Base-by-base conservation (phyloP, 2,888 invertebrate species). In the Drosophila longiperda region DNA sequence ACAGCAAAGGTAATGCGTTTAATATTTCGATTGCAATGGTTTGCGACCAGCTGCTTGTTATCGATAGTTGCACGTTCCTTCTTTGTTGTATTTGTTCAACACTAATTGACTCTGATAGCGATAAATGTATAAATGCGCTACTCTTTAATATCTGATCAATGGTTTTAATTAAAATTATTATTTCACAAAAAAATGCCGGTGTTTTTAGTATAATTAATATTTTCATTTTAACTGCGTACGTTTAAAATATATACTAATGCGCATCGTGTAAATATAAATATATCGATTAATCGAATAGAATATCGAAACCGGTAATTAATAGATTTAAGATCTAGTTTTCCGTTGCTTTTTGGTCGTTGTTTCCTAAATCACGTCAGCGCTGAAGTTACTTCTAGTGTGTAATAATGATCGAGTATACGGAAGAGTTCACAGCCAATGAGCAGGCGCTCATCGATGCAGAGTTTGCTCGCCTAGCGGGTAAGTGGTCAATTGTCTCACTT, bases 381-480 rank as follows among this genome's bases (percentile, higher is more conserved):
- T 33, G 58, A 29, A 34, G 6, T 40, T 40, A 8, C 2, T 34
- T 23, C 53, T 34, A 65, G 33, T 26, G 50, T 55, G 38, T 42
- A 65, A 61, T 61, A 48, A 80, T 80, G 76, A 42, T 29, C 50
- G 58, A 62, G 11, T 82, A 79, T 42, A 69, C 45, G 2, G 38
- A 79, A 32, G 91, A 91, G 72, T 91, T 87, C 49, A 75, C 63
- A 9, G 45, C 55, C 1, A 70, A 73, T 6, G 91, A 91, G 73
- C 82, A 78, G 58, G 26, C 66, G 20, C 59, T 64, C 8, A 91
- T 91, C 23, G 74, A 83, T 33, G 65, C 66, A 11, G 92, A 91
- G 66, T 91, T 91, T 63, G 66, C 80, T 29, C 79, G 91, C 45
- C 61, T 91, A 15, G 70, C 69, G n/a, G 90, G 90, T 90, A 52